Evolutionary conservation across 2,113 vertebrate species (phyloP).

Genomic region (Brachyhypopomus gauderio): DNA sequence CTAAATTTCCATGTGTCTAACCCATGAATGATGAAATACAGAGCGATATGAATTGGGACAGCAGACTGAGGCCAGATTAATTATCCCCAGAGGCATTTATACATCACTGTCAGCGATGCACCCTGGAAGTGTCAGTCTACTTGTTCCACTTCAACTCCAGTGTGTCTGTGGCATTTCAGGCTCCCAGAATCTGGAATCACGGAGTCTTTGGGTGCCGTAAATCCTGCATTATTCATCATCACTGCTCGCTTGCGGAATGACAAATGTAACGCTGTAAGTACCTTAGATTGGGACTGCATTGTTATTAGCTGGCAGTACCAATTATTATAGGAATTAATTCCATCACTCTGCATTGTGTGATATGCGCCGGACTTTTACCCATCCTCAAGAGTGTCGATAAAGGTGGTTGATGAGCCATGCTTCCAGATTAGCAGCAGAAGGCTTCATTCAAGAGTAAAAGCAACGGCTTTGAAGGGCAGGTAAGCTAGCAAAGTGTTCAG

Average conservation of each 20-base stretch:
- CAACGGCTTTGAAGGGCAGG: background rate
- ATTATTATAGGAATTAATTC: background rate
- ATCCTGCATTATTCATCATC: conserved; percentile 11
- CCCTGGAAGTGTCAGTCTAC: conserved; percentile 45
- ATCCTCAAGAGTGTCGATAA: background rate
- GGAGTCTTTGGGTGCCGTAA: background rate
- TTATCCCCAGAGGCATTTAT: conserved; percentile 59
- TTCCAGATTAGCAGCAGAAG: background rate
- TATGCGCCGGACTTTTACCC: background rate
- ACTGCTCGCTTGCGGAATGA: background rate
- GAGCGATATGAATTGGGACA: conserved; percentile 56
- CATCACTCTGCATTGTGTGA: background rate
- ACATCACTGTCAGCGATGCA: conserved; percentile 59
- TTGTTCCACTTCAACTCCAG: conserved; percentile 44
- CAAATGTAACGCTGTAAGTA: background rate
- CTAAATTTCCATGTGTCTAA: conserved; percentile 33
- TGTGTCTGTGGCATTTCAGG: background rate
- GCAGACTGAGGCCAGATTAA: conserved; percentile 55
- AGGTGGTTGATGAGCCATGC: background rate
- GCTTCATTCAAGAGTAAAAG: background rate
- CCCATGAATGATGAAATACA: conserved; percentile 22
- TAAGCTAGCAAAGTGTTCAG: too few species aligned
- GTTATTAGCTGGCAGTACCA: background rate
- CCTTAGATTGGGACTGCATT: background rate
- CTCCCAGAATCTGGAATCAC: background rate